Base-by-base conservation (phyloP, 1,140 invertebrate genomes). In the Chrysomallon squamiferum region DNA sequence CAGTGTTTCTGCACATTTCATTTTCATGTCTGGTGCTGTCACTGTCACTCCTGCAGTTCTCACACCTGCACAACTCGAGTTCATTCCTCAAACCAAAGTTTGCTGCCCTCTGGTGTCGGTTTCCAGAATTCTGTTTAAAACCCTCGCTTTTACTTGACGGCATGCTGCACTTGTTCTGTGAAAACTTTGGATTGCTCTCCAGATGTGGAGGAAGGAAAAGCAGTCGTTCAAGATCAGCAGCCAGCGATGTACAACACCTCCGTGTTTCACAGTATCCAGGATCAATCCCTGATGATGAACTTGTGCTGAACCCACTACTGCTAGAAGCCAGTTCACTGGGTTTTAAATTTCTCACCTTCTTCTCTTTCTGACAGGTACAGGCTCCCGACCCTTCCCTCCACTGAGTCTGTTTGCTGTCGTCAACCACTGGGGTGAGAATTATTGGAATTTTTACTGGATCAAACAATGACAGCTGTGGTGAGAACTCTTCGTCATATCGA, bases 151-250 rank as follows among this genome's bases (percentile, higher is more conserved):
- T 72, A 3, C 50, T n/a, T 7, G 43, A 32, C 63, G 50, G 62
- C 35, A 59, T 65, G 20, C 45, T 43, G 57, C 58, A 61, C 25
- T 59, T 62, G 50, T 54, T 20, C 6, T 54, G 6, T 11, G 60
- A 35, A 27, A 49, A 64, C 43, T 68, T 68, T 4, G 66, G 63
- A 33, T 56, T 66, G 32, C 69, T 71, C 58, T 79, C 79, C 13
- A 79, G 67, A 66, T 81, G 79, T 13, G 79, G 79, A 54, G 79
- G 79, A 35, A 72, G 75, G 57, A 81, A 81, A 25, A 81, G 69
- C 4, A 81, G 59, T n/a, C 76, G 62, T 52, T 81, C 79, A 62
- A 81, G 72, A 62, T 81, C 77, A 66, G 54, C 66, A 33, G 58
- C 54, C 66, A 65, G 50, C 9, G 58, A 54, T 15, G 54, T 45